Evolutionary conservation across 1,140 invertebrate species (phyloP).

Genomic region (Coboldia fuscipes): DNA sequence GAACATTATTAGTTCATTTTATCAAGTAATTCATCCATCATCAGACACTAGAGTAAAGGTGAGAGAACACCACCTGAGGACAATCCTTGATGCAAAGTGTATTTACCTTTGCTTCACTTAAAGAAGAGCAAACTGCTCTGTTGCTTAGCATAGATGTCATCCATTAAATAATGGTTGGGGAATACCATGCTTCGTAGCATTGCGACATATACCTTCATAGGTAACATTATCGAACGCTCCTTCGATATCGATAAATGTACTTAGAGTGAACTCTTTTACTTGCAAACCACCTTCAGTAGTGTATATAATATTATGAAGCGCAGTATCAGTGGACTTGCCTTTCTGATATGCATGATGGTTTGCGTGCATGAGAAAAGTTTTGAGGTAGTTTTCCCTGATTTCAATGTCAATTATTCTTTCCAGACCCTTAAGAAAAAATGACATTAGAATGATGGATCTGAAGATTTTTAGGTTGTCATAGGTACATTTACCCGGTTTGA

Average conservation of each 20-base stretch:
- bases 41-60: too few species aligned
- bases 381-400: conserved; percentile 2
- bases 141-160: too few species aligned
- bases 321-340: conserved; percentile 1
- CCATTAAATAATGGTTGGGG: too few species aligned
- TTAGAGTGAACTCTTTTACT: neutral
- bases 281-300: neutral
- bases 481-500: conserved; percentile 5
- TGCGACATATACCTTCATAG: too few species aligned
- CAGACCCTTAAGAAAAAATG: conserved; percentile 9
- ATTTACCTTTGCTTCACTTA: too few species aligned
- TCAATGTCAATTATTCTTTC: conserved; percentile 8
- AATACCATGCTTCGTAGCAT: too few species aligned
- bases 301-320: neutral
- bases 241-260: neutral
- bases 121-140: too few species aligned
- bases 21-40: too few species aligned
- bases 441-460: conserved; percentile 11
- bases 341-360: neutral
- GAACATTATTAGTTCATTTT: too few species aligned
- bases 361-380: neutral
- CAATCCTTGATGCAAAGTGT: too few species aligned
- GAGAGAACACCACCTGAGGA: too few species aligned
- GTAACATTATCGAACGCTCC: conserved; percentile 1
- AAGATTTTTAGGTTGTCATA: conserved; percentile 6